Evolutionary conservation across 2,113 vertebrate genomes (phyloP), one percentile per base, ranked within the genome.

Genomic region (Heterotilapia buettikoferi): DNA sequence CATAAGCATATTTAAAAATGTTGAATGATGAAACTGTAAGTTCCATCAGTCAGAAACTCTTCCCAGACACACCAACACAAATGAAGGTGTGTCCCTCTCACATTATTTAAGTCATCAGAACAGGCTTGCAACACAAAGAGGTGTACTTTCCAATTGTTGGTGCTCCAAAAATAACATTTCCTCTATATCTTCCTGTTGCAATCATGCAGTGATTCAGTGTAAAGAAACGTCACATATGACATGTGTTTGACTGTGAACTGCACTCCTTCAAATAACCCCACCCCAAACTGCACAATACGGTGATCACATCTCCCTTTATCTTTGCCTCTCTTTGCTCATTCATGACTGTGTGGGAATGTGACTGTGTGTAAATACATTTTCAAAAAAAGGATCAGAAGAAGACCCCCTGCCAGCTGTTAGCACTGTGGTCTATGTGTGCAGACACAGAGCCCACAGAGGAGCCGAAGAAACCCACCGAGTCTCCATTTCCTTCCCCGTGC

Each of bases 401-500:
- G 82, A 86, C 87, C 87, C 82, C 73, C 85, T 21, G 71, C 45
- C n/a, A n/a, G 68, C 80, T 92, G 81, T 90, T 92, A 94, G 84
- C 80, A 54, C 80, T 91, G 92, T 5, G 92, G 92, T 91, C 47
- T 59, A 2, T 87, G 82, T 86, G 83, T 53, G 90, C 86, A 94
- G 91, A 94, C 92, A 78, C n/a, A 21, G 79, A 61, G 81, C 83
- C 52, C 40, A 83, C 2, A 5, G 61, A 85, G 90, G 89, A 88
- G 90, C 86, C 84, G 7, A 26, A 84, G 68, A 84, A 94, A 89
- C 90, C 91, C 92, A 83, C 87, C 53, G 13, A 92, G 80, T 73
- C 89, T 82, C 82, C 4, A 76, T 78, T 83, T 91, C 90, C 86
- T 66, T 88, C 88, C 31, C 61, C 2, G 1, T 9, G 40, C 82